Evolutionary conservation across 37 sponge, comb jelly and placozoan species (phyloP).

Genomic region (Aphrocallistes beatrix): DNA sequence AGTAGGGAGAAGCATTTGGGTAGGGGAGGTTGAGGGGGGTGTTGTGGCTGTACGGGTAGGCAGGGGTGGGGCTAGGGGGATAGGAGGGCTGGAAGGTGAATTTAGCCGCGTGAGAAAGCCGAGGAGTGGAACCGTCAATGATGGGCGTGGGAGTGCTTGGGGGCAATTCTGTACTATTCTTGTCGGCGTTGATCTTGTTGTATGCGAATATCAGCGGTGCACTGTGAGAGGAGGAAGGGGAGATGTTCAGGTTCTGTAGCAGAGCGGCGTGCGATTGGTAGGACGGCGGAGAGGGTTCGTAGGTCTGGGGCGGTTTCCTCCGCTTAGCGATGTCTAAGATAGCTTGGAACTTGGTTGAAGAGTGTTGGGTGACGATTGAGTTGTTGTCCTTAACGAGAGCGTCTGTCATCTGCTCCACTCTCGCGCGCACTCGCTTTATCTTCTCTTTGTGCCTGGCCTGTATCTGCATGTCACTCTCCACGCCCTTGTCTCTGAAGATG

Average conservation of each 20-base stretch:
- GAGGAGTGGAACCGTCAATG: background rate
- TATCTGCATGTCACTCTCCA: slow-evolving; percentile 7
- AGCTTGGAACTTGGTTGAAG: background rate
- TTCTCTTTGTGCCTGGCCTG: slow-evolving; percentile 12
- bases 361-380: background rate
- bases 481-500: background rate
- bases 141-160: background rate
- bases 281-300: background rate
- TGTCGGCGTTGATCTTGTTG: background rate
- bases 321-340: background rate
- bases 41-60: background rate
- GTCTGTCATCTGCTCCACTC: slow-evolving; percentile 10
- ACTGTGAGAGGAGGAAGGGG: background rate
- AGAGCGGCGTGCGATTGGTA: background rate
- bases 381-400: background rate
- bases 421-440: background rate
- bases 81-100: background rate
- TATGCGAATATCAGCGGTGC: background rate
- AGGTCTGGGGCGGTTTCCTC: background rate
- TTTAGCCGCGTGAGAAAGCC: background rate
- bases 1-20: background rate
- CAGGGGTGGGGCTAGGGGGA: background rate
- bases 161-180: background rate
- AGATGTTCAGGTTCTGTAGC: slow-evolving; percentile 2
- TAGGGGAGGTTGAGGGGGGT: background rate